Evolutionary conservation across 2,797 vertebrate species (phyloP), one percentile per base, ranked within the genome.

Genomic region (Erpetoichthys calabaricus): DNA sequence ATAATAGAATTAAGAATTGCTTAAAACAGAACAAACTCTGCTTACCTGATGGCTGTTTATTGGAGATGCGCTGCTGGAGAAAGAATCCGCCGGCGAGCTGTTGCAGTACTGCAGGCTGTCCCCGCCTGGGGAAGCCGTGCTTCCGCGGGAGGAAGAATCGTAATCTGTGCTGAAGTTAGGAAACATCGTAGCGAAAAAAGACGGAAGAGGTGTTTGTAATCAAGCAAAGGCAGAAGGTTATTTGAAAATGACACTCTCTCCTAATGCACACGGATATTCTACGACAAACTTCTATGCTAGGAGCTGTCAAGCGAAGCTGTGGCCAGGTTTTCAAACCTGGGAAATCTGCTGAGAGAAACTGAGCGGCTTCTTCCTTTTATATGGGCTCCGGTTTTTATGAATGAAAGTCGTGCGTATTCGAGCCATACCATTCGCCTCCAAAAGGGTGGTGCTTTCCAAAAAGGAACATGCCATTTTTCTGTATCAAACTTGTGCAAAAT

Each of bases 91-190:
- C 50, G 85, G 87, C 47, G 85, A 91, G 44, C 87, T 86, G 64
- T 75, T 73, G 65, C 82, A 90, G 77, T 90, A 87, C 58, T 83
- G 84, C 59, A 83, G 72, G 67, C 73, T 83, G 75, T 93, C 89
- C 77, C 84, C 90, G 53, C 77, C 79, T 51, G 87, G 86, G 70
- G 91, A 92, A 65, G 87, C 87, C 67, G 90, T 85, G 74, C 89
- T 89, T 84, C 89, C 91, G 79, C 86, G 87, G 55, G 89, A 90
- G 57, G 80, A 85, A 42, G 89, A 78, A 67, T 97, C 93, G 78
- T 90, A 87, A 57, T 89, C 91, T 57, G 81, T 69, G 68, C 81
- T 67, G 70, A 87, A 88, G 66, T 83, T 83, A 4, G 80, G 83
- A 72, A 86, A 86, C 88, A 92, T 89, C 76, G 71, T 62, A 58